Base-by-base conservation (phyloP, 2,113 vertebrate species). In the Progne subis region DNA sequence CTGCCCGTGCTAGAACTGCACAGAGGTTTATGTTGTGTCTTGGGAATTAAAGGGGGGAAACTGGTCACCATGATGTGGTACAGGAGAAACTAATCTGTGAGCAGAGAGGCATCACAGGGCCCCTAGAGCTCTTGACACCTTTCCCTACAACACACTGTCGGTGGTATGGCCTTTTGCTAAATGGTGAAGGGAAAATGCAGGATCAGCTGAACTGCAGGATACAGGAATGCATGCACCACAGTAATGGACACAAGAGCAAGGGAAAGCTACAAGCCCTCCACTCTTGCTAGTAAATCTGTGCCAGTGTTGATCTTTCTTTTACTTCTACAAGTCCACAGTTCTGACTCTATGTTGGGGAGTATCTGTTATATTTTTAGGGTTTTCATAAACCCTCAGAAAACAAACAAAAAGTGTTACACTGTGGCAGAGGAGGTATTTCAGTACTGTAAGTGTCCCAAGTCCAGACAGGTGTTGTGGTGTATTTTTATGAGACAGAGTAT, bases 111-210 rank as follows among this genome's bases (percentile, higher is more conserved):
- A 39, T 20, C 1, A 1, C 4, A 3, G 61, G 53, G 16, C 20
- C 63, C 25, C 32, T 28, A 7, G 23, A 59, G 31, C 14, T 63
- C 20, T 53, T 43, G 19, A 49, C 12, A 19, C 10, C 55, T 65
- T 53, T n/a, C 55, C 60, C 43, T 53, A 39, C 63, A 39, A 82
- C 61, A 23, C 0, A 0, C 25, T 70, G 47, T 21, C 39, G n/a
- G 34, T 55, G 49, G 21, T 26, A 18, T 0, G 0, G 41, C 18
- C 68, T 82, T 43, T 13, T 52, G 55, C 19, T 1, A 1, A 85
- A 46, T 1, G 18, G 55, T 2, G 47, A 76, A 15, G 32, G 41
- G 46, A 52, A 81, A 77, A 68, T 5, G 24, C 0, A 17, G 59
- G 39, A 37, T 63, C 47, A 70, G 39, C 69, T 82, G 56, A 59